A percentile compares a stretch with the other conserved stretches of the same genome.
phyloP scores from a whole-genome alignment of 2,113 vertebrate genomes.

The Lates calcarifer region DNA sequence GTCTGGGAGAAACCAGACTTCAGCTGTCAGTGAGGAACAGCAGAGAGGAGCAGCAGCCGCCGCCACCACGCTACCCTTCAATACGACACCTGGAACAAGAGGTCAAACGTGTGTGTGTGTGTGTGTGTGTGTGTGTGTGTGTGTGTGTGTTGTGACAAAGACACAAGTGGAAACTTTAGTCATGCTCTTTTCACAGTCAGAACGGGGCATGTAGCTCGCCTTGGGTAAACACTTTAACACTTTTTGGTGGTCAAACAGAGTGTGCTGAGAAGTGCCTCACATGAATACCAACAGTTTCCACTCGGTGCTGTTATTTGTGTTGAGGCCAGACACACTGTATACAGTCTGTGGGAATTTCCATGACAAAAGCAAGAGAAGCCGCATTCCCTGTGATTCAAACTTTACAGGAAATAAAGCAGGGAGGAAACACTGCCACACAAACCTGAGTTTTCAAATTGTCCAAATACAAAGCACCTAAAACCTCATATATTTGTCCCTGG shows the following conservation, averaged over 20 bases:
- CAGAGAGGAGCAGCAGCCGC: conserved; percentile 60
- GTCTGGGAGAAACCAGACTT: conserved; percentile 75
- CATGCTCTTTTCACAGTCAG: background rate
- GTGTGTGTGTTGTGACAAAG: background rate
- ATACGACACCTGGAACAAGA: conserved; percentile 59
- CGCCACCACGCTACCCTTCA: conserved; percentile 50
- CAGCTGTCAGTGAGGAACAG: conserved; percentile 75
- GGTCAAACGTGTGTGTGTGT: conserved; percentile 44
- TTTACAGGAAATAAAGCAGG: conserved; percentile 60
- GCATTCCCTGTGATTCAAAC: conserved; percentile 61
- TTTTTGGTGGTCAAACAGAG: background rate
- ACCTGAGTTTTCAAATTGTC: conserved; percentile 8
- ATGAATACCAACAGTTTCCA: conserved; percentile 39
- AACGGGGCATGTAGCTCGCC: background rate
- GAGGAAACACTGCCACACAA: conserved; percentile 15
- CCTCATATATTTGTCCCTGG: background rate
- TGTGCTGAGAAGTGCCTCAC: conserved; percentile 14
- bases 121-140: conserved; percentile 13
- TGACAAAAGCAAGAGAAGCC: conserved; percentile 41
- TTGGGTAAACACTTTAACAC: background rate
- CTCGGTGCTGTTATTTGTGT: conserved; percentile 38
- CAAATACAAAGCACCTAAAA: background rate
- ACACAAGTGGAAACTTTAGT: background rate
- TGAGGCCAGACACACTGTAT: conserved; percentile 30
- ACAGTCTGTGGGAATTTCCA: conserved; percentile 60